phyloP scores from a whole-genome alignment of 2,888 invertebrate species.

The Amorpha juglandis region DNA sequence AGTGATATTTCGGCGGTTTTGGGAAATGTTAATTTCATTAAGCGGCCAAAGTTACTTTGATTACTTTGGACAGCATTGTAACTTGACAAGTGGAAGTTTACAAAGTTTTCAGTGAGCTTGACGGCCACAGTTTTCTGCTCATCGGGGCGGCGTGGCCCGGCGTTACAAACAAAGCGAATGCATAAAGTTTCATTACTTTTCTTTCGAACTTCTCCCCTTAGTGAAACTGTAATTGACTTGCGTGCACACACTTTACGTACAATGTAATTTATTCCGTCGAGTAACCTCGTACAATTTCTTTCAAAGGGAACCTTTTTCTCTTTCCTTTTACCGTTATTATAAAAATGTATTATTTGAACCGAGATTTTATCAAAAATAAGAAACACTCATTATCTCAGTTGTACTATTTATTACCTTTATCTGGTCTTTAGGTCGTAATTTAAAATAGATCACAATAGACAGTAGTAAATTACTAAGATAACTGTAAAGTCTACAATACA shows the following conservation, averaged over 20 bases:
- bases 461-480: background rate
- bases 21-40: background rate
- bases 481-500: background rate
- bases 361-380: background rate
- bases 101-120: slow-evolving; percentile 35
- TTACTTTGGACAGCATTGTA: slow-evolving; percentile 12
- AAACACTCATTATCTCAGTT: background rate
- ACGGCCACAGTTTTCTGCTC: slow-evolving; percentile 38
- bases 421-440: too few relatives aligned
- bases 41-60: background rate
- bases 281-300: slow-evolving; percentile 5
- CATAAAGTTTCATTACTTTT: slow-evolving; percentile 50
- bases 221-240: slow-evolving; percentile 46
- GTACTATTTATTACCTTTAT: too few relatives aligned
- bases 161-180: slow-evolving; percentile 36
- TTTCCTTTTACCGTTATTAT: background rate
- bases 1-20: background rate
- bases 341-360: background rate
- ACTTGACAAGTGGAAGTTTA: slow-evolving; percentile 30
- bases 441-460: background rate
- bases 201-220: slow-evolving; percentile 40
- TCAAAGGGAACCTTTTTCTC: background rate
- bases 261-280: slow-evolving; percentile 37
- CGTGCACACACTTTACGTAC: slow-evolving; percentile 37
- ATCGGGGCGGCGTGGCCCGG: too few relatives aligned